phyloP scores from a whole-genome alignment of 2,888 invertebrate genomes.

The Osedax frankpressi region DNA sequence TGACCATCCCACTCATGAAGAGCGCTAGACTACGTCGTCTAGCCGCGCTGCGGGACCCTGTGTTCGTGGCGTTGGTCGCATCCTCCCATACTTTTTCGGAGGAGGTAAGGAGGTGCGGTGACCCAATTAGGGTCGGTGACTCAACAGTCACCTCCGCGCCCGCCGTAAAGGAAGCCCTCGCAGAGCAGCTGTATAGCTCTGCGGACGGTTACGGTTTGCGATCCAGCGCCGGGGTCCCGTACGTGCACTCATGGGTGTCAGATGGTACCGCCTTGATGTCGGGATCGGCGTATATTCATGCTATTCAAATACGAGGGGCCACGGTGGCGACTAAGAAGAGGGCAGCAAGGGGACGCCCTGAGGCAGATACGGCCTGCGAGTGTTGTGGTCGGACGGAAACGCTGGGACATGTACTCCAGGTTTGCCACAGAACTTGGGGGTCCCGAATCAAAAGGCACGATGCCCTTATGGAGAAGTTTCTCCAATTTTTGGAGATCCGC shows the following conservation, averaged over 20 bases:
- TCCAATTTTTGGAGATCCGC: neutral
- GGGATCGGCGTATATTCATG: neutral
- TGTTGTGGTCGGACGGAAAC: constrained; percentile 1
- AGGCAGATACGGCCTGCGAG: neutral
- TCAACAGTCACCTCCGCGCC: neutral
- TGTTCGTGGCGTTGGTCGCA: neutral
- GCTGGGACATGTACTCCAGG: constrained; percentile 25
- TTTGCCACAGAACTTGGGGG: too few relatives aligned
- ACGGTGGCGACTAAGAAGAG: neutral
- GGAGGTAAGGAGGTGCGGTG: neutral
- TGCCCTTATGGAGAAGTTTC: neutral
- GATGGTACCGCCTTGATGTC: neutral
- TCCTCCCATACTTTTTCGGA: neutral
- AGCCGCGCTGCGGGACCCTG: neutral
- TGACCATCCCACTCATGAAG: neutral
- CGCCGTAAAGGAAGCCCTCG: neutral
- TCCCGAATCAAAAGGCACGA: too few relatives aligned
- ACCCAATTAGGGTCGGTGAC: neutral
- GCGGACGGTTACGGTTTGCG: neutral
- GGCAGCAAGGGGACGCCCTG: neutral
- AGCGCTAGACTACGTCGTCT: neutral
- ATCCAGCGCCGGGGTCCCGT: neutral
- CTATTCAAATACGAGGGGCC: neutral
- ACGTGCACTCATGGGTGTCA: neutral
- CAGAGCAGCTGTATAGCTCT: neutral